A percentile compares a stretch with the other conserved stretches of the same genome.
Evolutionary conservation across 2,113 vertebrate genomes (phyloP).

Genomic region (Forbesichthys agassizii): DNA sequence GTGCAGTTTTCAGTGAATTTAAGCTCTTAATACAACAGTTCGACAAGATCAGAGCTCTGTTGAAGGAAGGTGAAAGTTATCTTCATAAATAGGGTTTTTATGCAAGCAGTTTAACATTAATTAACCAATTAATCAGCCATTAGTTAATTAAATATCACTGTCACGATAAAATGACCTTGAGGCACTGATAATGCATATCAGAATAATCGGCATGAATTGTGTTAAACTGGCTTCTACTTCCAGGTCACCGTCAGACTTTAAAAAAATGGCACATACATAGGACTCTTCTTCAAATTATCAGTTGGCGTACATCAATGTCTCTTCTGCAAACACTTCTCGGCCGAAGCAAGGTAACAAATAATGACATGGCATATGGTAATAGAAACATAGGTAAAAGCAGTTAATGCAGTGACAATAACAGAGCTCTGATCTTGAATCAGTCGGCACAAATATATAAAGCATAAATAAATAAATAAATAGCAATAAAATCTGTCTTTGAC

Average conservation of each 20-base stretch:
- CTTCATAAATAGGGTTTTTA: constrained; percentile 7
- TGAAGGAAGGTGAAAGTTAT: constrained; percentile 1
- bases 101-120: constrained; percentile 19
- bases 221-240: constrained; percentile 21
- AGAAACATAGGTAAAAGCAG: constrained; percentile 40
- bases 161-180: constrained; percentile 38
- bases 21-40: constrained; percentile 51
- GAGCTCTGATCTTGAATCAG: constrained; percentile 70
- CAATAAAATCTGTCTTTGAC: constrained; percentile 65
- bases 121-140: constrained; percentile 29
- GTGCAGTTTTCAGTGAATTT: constrained; percentile 68
- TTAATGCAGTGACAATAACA: constrained; percentile 45
- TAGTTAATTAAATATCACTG: constrained; percentile 31
- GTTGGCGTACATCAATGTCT: too few relatives aligned
- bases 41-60: constrained; percentile 74
- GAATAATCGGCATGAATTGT: constrained; percentile 31
- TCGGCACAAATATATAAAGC: constrained; percentile 55
- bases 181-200: constrained; percentile 38
- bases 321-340: constrained; percentile 20
- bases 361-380: constrained; percentile 15
- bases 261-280: constrained; percentile 7
- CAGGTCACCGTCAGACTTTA: constrained; percentile 2
- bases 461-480: constrained; percentile 49
- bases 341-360: constrained; percentile 1
- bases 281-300: too few relatives aligned